These are phyloP conservation scores for Poecilia picta DNA, from an alignment of 2,797 vertebrate species.

Conservation along the genomic window DNA sequence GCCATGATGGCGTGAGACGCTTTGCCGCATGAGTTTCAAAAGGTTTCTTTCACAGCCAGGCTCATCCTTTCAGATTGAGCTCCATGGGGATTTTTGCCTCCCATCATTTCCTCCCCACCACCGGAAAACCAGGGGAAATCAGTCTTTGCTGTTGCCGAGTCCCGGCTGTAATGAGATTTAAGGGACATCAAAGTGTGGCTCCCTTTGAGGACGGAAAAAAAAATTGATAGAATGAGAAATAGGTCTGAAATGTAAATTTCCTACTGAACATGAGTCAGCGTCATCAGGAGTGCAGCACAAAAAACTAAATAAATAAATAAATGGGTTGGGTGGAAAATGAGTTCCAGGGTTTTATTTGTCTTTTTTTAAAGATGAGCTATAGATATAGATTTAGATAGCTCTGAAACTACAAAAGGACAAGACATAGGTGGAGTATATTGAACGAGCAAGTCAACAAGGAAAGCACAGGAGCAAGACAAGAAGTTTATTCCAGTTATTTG, in stretches of 20 bases:
- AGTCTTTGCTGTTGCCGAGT: conserved; percentile 58
- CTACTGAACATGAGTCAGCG: conserved; percentile 66
- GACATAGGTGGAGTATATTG: not conserved
- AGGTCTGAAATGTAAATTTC: conserved; percentile 77
- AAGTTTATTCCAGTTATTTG: not conserved
- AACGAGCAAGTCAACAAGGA: not conserved
- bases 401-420: conserved; percentile 10
- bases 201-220: conserved; percentile 66
- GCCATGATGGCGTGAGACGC: conserved; percentile 9
- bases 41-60: conserved; percentile 30
- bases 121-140: conserved; percentile 66
- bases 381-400: conserved; percentile 23
- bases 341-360: conserved; percentile 15
- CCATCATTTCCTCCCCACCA: conserved; percentile 60
- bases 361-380: conserved; percentile 41
- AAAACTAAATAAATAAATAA: conserved; percentile 64
- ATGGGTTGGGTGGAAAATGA: conserved; percentile 31
- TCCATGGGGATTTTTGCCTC: conserved; percentile 65
- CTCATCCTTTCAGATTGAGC: conserved; percentile 61
- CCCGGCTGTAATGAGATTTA: conserved; percentile 80
- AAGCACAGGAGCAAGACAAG: not conserved
- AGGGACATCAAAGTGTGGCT: conserved; percentile 79
- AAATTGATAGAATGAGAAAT: conserved; percentile 70
- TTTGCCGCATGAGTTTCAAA: conserved; percentile 55
- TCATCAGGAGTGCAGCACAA: conserved; percentile 50